These are phyloP conservation scores for Listrodromus nycthemerus DNA, from an alignment of 2,888 invertebrate species.

Conservation along the genomic window DNA sequence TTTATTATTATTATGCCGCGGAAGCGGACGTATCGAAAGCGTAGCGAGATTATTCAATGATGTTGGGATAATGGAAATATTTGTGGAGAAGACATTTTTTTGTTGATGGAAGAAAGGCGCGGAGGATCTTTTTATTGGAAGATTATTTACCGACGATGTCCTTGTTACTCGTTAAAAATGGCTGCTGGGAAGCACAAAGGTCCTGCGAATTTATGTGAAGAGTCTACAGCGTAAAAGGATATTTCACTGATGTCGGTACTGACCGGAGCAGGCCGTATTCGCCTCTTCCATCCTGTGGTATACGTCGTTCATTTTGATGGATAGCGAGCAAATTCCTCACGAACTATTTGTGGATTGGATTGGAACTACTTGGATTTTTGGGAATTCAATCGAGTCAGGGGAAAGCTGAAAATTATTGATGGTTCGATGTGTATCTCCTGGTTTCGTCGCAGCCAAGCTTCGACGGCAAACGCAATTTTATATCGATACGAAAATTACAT, in stretches of 20 bases:
- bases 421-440: neutral
- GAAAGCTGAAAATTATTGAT: neutral
- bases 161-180: neutral
- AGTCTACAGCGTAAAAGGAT: neutral
- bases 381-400: neutral
- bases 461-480: neutral
- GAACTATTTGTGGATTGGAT: neutral
- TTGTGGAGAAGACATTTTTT: neutral
- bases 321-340: neutral
- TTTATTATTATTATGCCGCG: conserved; percentile 7
- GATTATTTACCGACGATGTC: neutral
- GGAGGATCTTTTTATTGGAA: neutral
- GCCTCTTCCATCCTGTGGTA: too few species aligned
- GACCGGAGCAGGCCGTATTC: neutral
- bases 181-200: too few species aligned
- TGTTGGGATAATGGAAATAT: conserved; percentile 4
- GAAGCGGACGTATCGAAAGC: neutral
- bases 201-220: neutral
- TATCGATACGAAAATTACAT: neutral
- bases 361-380: neutral
- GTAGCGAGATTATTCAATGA: neutral
- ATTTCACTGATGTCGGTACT: neutral
- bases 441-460: neutral
- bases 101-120: neutral
- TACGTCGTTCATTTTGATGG: neutral